These are phyloP conservation scores for Ictalurus furcatus DNA, from an alignment of 2,113 vertebrate species.

Conservation along the genomic window DNA sequence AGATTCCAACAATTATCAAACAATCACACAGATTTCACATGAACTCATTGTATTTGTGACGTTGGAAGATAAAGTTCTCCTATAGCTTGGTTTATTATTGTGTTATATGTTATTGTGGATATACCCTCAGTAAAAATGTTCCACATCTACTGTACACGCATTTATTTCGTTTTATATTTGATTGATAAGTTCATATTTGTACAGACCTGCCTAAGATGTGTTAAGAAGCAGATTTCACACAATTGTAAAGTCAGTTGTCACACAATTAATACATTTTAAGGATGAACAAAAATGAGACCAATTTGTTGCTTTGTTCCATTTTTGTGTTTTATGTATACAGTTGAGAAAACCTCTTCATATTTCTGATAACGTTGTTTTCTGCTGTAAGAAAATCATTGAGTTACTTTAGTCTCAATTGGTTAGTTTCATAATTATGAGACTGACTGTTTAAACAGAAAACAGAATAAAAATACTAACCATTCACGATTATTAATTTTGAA, in stretches of 20 bases:
- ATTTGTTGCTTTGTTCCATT: background rate
- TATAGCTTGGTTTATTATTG: background rate
- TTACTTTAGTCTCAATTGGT: background rate
- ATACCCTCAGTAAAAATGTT: background rate
- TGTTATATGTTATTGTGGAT: background rate
- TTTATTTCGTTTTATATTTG: background rate
- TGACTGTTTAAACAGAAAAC: background rate
- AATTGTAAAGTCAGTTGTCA: conserved; percentile 29
- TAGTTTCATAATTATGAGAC: background rate
- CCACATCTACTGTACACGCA: background rate
- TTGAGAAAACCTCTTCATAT: background rate
- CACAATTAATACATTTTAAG: background rate
- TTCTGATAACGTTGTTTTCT: background rate
- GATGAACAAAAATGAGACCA: background rate
- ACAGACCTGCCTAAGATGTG: background rate
- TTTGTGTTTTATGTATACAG: background rate
- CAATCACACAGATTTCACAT: background rate
- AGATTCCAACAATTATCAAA: background rate
- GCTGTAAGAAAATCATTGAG: background rate
- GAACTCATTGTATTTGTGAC: background rate
- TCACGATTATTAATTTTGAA: background rate
- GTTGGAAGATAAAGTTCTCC: background rate
- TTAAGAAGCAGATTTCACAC: conserved; percentile 1
- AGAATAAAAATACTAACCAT: background rate
- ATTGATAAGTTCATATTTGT: background rate